phyloP scores from a whole-genome alignment of 2,113 vertebrate species.

The Cettia cetti region DNA sequence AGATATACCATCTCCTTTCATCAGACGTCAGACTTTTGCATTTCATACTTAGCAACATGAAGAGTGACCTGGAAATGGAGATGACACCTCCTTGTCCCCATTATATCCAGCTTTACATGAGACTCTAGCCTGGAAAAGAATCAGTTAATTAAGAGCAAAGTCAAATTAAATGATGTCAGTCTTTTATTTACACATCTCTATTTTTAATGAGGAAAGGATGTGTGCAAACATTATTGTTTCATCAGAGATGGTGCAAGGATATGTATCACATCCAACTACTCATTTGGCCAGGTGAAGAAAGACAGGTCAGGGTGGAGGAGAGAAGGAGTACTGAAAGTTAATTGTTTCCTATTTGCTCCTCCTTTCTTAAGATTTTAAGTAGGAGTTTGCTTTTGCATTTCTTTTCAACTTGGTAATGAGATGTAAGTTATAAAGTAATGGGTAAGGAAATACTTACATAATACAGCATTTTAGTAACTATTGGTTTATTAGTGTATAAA shows the following conservation, averaged over 20 bases:
- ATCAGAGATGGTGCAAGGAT: slow-evolving; percentile 5
- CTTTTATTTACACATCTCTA: slow-evolving; percentile 23
- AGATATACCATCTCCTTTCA: background rate
- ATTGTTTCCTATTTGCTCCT: background rate
- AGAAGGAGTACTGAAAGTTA: background rate
- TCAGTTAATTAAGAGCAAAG: slow-evolving; percentile 34
- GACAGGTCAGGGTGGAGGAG: background rate
- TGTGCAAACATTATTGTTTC: slow-evolving; percentile 8
- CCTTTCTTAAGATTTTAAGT: background rate
- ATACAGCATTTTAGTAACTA: background rate
- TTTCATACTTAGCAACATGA: background rate
- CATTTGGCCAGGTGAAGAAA: slow-evolving; percentile 3
- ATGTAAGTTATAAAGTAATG: background rate
- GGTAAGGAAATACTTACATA: background rate
- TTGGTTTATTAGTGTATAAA: background rate
- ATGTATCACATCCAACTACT: background rate
- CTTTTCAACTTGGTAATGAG: background rate
- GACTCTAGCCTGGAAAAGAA: slow-evolving; percentile 33
- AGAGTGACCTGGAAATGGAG: background rate
- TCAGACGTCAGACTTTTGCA: background rate
- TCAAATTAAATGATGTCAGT: slow-evolving; percentile 6
- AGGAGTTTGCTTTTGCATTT: background rate
- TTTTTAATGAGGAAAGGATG: slow-evolving; percentile 19
- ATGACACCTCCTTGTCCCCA: background rate
- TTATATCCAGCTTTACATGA: background rate